Conservation (phyloP, 2,113 vertebrate species). For the Labeo catla region DNA sequence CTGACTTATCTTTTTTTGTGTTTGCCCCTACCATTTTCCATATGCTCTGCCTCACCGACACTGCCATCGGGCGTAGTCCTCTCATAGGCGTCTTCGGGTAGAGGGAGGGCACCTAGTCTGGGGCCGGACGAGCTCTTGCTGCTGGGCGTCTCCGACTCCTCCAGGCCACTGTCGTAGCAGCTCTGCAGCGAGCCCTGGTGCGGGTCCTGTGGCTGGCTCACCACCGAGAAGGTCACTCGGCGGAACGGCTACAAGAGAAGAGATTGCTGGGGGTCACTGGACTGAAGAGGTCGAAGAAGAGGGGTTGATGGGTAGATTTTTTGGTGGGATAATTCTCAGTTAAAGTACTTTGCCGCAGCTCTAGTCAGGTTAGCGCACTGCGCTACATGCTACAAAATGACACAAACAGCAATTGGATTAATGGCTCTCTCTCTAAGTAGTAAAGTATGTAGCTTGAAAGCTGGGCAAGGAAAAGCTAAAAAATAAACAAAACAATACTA, state of each 20-base stretch:
- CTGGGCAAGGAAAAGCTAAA: constrained; percentile 8
- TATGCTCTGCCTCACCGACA: constrained; percentile 99
- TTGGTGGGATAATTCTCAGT: not conserved
- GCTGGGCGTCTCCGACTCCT: constrained; percentile 99
- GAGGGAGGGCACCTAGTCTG: constrained; percentile 98
- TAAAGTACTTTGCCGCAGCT: not conserved
- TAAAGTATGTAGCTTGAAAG: constrained; percentile 33
- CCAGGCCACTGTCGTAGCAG: constrained; percentile 99
- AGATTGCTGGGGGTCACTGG: constrained; percentile 95
- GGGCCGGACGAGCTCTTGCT: constrained; percentile 99
- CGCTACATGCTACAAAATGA: constrained; percentile 12
- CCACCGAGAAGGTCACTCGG: constrained; percentile 99
- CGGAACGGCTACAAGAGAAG: constrained; percentile 99
- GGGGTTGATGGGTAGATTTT: constrained; percentile 39
- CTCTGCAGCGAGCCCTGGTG: constrained; percentile 99
- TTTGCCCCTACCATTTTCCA: constrained; percentile 99
- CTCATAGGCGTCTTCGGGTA: constrained; percentile 99
- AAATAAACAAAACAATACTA: constrained; percentile 44
- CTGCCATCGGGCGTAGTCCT: constrained; percentile 99
- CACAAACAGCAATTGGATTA: constrained; percentile 6
- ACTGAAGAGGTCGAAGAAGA: constrained; percentile 67
- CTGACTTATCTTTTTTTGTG: constrained; percentile 71
- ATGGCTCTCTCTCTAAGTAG: not conserved
- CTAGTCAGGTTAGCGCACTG: constrained; percentile 7
- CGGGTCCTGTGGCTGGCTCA: constrained; percentile 99